Evolutionary conservation across 2,888 invertebrate genomes (phyloP).

Genomic region (Folsomia candida): DNA sequence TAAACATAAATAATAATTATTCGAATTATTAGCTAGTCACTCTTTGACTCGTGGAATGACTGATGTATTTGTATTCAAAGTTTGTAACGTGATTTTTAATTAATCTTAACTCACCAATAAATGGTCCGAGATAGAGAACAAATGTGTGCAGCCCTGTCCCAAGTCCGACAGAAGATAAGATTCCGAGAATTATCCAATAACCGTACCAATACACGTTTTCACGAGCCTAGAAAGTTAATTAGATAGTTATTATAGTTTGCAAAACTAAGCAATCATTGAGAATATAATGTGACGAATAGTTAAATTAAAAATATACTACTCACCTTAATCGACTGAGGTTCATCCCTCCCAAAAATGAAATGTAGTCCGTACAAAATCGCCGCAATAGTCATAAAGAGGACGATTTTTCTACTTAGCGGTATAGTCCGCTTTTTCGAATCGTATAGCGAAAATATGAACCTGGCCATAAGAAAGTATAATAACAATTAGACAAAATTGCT

Average conservation of each 20-base stretch:
- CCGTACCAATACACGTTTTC: slow-evolving; percentile 67
- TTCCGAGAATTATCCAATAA: slow-evolving; percentile 91
- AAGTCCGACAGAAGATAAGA: slow-evolving; percentile 94
- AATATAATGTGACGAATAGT: too few relatives aligned
- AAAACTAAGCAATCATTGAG: background rate
- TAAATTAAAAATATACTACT: too few relatives aligned
- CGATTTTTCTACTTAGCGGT: slow-evolving; percentile 47
- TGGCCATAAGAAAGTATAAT: slow-evolving; percentile 16
- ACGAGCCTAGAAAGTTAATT: background rate
- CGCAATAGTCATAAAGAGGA: slow-evolving; percentile 53
- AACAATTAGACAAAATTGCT: background rate
- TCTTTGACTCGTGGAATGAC: too few relatives aligned
- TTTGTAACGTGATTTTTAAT: too few relatives aligned
- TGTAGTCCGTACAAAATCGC: slow-evolving; percentile 53
- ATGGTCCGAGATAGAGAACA: slow-evolving; percentile 96
- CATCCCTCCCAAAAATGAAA: slow-evolving; percentile 48
- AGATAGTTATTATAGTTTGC: background rate
- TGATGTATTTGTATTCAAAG: too few relatives aligned
- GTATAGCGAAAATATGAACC: slow-evolving; percentile 54
- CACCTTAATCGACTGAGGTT: slow-evolving; percentile 43
- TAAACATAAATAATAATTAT: too few relatives aligned
- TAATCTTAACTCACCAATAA: too few relatives aligned
- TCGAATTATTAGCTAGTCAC: too few relatives aligned
- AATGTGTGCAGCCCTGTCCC: slow-evolving; percentile 99
- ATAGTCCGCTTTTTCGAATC: slow-evolving; percentile 43